Percentiles rank a stretch among this genome's conserved stretches.
Conservation (phyloP, 2,888 invertebrate species). For the Cataglyphis cursor region DNA sequence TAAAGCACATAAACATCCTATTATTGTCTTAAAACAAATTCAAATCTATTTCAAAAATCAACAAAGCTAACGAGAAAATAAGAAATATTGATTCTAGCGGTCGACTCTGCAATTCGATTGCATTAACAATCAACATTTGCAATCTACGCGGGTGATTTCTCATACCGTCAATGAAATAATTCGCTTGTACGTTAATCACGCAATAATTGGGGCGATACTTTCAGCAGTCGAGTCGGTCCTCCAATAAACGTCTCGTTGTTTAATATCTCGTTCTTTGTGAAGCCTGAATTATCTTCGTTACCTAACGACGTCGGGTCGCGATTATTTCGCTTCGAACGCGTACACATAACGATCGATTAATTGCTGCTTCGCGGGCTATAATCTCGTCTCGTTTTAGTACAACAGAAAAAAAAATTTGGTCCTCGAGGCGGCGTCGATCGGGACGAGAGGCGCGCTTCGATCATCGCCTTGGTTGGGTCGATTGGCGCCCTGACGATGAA, state of each 20-base stretch:
- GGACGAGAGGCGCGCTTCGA: constrained; percentile 21
- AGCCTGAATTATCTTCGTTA: constrained; percentile 44
- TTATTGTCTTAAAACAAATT: not conserved
- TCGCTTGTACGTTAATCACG: constrained; percentile 33
- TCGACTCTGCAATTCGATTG: constrained; percentile 23
- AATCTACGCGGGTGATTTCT: constrained; percentile 16
- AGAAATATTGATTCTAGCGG: constrained; percentile 8
- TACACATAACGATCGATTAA: constrained; percentile 65
- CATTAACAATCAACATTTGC: constrained; percentile 33
- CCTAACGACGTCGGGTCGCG: constrained; percentile 41
- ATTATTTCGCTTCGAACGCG: constrained; percentile 54
- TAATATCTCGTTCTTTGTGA: constrained; percentile 10
- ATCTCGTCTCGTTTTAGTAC: constrained; percentile 50
- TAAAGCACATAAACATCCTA: constrained; percentile 12
- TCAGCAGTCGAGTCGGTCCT: not conserved
- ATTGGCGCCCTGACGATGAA: constrained; percentile 67
- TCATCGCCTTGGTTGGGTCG: constrained; percentile 28
- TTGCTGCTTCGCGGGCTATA: constrained; percentile 51
- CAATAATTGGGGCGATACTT: constrained; percentile 48
- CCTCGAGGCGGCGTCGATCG: constrained; percentile 1
- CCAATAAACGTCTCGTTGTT: constrained; percentile 40
- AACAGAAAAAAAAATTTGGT: constrained; percentile 42
- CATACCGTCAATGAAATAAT: constrained; percentile 8
- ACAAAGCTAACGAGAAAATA: not conserved
- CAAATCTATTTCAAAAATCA: constrained; percentile 15